Evolutionary conservation across 2,888 invertebrate genomes (phyloP), one percentile per base, ranked within the genome.

Genomic region (Unio delphinus): DNA sequence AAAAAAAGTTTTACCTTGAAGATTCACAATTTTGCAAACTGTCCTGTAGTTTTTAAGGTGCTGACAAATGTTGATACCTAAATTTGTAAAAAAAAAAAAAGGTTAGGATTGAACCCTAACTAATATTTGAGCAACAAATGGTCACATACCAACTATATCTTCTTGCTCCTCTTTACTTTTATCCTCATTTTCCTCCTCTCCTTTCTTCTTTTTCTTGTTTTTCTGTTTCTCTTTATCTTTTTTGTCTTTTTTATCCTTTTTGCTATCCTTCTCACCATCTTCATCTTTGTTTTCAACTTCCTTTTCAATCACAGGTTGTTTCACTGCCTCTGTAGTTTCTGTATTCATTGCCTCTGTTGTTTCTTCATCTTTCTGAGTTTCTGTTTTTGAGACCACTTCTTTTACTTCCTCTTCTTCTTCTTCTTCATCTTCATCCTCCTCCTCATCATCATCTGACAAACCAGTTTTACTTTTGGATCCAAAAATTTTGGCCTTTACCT

Each of bases 141-240:
- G 23, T 17, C 59, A 26, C 3, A 23, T 30, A 30, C 63, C 63
- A 23, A 63, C 74, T 55, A 68, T 68, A 34, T 65, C 62, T 20
- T 67, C 61, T n/a, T 69, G 70, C 20, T 72, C 72, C 3, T 71
- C 67, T 15, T 74, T 69, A n/a, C 73, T 72, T n/a, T 75, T 67
- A 26, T 75, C 65, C n/a, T 73, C 67, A 61, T 78, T 68, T 26
- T 77, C 67, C 26, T 72, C 60, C 23, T 76, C 67, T 20, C 72
- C 61, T n/a, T 69, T 65, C 55, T 76, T 69, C 34, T 68, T 58
- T 57, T 78, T 67, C 20, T 76, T 67, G 6, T 73, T 65, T 20
- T 69, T 60, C 4, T 73, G 23, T 8, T 68, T 57, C 18, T 65
- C 45, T 45, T 73, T 68, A 20, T 69, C 56, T 54, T 61, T 62